Evolutionary conservation across 2,113 vertebrate species (phyloP).

Genomic region (Aptenodytes patagonicus): DNA sequence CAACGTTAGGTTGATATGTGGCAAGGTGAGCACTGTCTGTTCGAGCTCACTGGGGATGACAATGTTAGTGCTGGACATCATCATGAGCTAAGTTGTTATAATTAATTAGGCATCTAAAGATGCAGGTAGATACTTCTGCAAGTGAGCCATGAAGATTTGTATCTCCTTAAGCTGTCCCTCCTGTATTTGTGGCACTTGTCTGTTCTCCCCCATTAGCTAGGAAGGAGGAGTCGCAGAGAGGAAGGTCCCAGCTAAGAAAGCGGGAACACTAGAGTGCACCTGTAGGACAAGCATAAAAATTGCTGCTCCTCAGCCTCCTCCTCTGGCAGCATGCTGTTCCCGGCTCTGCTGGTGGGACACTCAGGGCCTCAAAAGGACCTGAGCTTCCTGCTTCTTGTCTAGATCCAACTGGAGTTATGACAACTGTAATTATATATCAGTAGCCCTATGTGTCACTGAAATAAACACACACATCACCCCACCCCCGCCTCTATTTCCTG

Average conservation of each 20-base stretch:
- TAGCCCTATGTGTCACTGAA: not conserved
- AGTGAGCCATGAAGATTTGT: not conserved
- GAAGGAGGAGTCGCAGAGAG: not conserved
- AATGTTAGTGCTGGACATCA: not conserved
- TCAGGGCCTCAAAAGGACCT: not conserved
- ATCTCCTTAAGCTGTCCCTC: not conserved
- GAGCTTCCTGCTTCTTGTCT: not conserved
- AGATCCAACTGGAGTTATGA: not conserved
- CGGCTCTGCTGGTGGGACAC: not conserved
- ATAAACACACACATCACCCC: no score
- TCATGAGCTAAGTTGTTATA: not conserved
- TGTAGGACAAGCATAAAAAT: not conserved
- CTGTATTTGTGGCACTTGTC: not conserved
- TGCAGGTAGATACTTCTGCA: not conserved
- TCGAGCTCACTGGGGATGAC: fast-evolving
- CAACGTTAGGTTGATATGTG: fast-evolving
- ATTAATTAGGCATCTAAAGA: not conserved
- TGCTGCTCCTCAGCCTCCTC: not conserved
- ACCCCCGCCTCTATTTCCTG: not conserved
- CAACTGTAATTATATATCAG: not conserved
- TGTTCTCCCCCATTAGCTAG: not conserved
- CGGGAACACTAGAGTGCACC: not conserved
- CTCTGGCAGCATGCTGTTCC: not conserved
- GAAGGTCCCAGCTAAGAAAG: not conserved
- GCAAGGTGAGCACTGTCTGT: not conserved